Evolutionary conservation across 2,113 vertebrate genomes (phyloP), one percentile per base, ranked within the genome.

Genomic region (Ahaetulla prasina): DNA sequence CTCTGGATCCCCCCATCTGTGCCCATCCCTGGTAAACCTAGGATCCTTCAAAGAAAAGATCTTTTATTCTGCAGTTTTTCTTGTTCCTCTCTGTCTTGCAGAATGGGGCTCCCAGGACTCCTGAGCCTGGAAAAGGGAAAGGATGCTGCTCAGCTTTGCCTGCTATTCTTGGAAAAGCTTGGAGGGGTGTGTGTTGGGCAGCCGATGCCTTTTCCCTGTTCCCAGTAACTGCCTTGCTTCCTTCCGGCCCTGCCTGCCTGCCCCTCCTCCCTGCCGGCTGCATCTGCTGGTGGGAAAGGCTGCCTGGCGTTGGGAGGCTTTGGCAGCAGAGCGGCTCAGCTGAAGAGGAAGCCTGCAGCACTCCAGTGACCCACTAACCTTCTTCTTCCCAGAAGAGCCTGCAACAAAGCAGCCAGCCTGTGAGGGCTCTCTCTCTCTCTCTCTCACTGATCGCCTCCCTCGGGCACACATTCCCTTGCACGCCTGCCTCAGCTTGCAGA

Each of bases 311-410:
- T 3, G 3, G 45, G 2, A 27, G 87, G 92, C 63, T 85, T 95
- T 91, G 95, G 95, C 96, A 96, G 95, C 93, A 0, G 0, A 80
- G 96, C 95, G 1, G 94, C 95, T 93, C 52, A 92, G 96, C 93
- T 80, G 95, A 93, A 95, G 95, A 80, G 0, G 23, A 20, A 95
- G 94, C 96, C 96, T 53, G 54, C 0, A 54, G 96, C 93, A 16
- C 92, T 92, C 88, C 35, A 87, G 93, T 97, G 96, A 96, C 95
- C 96, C 95, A 96, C 93, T 97, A 95, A 97, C 96, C 96, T 90
- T 94, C 90, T 96, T 96, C 95, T 92, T 20, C 94, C 95, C 2
- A 95, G 30, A 95, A 96, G 95, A 96, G 95, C 96, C 95, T 95
- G 93, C 93, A 92, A 95, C 85, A 95, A 94, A 95, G 92, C 94